phyloP scores from a whole-genome alignment of 2,113 vertebrate genomes.

The Ictalurus furcatus region DNA sequence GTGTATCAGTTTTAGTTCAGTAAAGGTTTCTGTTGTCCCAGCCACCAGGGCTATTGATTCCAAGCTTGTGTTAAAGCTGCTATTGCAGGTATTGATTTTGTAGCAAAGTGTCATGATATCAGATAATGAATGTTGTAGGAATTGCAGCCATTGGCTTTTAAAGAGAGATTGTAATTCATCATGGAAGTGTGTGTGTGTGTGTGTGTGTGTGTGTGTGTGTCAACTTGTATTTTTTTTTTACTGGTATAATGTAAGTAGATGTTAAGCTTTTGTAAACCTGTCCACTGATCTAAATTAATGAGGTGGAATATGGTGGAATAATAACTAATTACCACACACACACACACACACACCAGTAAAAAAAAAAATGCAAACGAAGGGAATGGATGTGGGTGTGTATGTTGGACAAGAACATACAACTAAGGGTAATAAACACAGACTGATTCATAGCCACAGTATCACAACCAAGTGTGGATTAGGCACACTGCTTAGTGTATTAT shows the following conservation, averaged over 20 bases:
- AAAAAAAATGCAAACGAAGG: not conserved
- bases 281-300: constrained; percentile 23
- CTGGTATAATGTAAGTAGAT: not conserved
- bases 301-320: not conserved
- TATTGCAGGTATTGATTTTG: constrained; percentile 56
- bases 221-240: constrained; percentile 1
- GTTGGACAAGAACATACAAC: not conserved
- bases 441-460: not conserved
- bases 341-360: not conserved
- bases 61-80: constrained; percentile 47
- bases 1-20: constrained; percentile 23
- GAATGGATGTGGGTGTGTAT: not conserved
- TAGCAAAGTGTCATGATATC: constrained; percentile 44
- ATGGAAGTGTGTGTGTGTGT: not conserved
- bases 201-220: not conserved
- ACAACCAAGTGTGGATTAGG: not conserved
- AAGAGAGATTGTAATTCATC: constrained; percentile 39
- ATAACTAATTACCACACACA: not conserved
- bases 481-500: not conserved
- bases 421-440: not conserved
- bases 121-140: constrained; percentile 47
- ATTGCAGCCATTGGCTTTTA: constrained; percentile 30
- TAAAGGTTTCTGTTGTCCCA: constrained; percentile 36
- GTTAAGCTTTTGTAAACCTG: constrained; percentile 28
- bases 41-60: constrained; percentile 41